These are phyloP conservation scores for Sebastes fasciatus DNA, from an alignment of 2,113 vertebrate genomes.

Conservation along the genomic window DNA sequence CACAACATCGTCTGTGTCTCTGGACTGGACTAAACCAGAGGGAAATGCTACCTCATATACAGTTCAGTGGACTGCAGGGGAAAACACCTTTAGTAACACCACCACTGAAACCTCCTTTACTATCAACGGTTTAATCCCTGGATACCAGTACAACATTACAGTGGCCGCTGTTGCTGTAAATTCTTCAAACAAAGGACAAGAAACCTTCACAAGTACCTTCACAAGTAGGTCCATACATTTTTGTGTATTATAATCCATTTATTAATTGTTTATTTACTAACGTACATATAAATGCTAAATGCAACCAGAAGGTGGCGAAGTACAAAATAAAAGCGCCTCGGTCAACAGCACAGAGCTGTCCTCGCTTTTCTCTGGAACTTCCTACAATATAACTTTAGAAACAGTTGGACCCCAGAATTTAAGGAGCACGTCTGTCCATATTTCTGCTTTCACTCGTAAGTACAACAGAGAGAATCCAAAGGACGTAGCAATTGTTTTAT, in stretches of 20 bases:
- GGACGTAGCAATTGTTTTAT: background rate
- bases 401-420: slow-evolving; percentile 63
- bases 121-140: background rate
- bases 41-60: slow-evolving; percentile 25
- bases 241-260: no score
- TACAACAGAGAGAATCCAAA: background rate
- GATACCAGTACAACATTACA: slow-evolving; percentile 22
- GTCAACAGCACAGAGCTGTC: slow-evolving; percentile 6
- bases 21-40: slow-evolving; percentile 39
- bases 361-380: slow-evolving; percentile 54
- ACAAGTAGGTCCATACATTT: slow-evolving; percentile 37
- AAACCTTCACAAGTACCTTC: background rate
- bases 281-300: background rate
- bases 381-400: slow-evolving; percentile 49
- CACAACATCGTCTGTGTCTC: slow-evolving; percentile 41
- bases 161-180: slow-evolving; percentile 28
- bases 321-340: accelerated
- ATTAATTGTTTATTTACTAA: background rate
- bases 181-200: background rate
- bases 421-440: background rate
- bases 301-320: accelerated
- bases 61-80: background rate
- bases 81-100: accelerated
- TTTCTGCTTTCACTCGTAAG: slow-evolving; percentile 66
- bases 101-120: background rate